Percentiles rank a stretch among this genome's conserved stretches.
Evolutionary conservation across 1,140 invertebrate genomes (phyloP).

Genomic region (Apis dorsata): DNA sequence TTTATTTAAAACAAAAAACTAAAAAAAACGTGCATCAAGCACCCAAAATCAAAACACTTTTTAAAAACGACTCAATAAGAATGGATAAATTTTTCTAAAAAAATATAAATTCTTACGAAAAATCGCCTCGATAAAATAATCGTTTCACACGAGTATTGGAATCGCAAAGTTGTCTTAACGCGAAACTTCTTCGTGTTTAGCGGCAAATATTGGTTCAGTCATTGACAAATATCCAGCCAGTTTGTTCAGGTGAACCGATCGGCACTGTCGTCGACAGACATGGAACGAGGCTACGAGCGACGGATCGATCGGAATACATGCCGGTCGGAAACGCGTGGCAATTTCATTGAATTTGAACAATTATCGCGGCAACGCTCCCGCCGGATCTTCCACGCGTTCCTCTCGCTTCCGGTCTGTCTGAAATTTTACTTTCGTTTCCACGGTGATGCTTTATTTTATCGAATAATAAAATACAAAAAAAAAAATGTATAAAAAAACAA

Average conservation of each 20-base stretch:
- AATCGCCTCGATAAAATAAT: not conserved
- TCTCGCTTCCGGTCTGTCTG: not conserved
- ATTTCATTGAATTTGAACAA: conserved; percentile 48
- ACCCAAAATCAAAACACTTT: no score
- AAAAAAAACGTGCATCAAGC: no score
- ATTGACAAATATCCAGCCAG: conserved; percentile 47
- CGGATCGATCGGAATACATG: conserved; percentile 50
- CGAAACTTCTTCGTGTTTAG: conserved; percentile 46
- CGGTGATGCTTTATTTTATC: not conserved
- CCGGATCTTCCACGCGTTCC: conserved; percentile 8
- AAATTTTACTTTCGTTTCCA: conserved; percentile 25
- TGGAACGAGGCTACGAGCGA: conserved; percentile 32
- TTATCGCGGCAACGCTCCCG: conserved; percentile 19
- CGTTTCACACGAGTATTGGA: not conserved
- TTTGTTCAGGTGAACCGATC: conserved; percentile 58
- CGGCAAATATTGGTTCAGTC: conserved; percentile 54
- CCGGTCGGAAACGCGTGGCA: conserved; percentile 31
- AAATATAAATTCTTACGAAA: no score
- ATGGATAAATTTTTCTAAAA: no score
- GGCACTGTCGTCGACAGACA: conserved; percentile 27
- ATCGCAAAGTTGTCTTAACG: conserved; percentile 37
- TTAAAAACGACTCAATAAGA: no score
- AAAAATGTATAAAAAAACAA: no score
- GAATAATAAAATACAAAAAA: no score
- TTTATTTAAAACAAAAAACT: no score